Base-by-base conservation (phyloP, 2,888 invertebrate species). In the Callosobruchus maculatus region DNA sequence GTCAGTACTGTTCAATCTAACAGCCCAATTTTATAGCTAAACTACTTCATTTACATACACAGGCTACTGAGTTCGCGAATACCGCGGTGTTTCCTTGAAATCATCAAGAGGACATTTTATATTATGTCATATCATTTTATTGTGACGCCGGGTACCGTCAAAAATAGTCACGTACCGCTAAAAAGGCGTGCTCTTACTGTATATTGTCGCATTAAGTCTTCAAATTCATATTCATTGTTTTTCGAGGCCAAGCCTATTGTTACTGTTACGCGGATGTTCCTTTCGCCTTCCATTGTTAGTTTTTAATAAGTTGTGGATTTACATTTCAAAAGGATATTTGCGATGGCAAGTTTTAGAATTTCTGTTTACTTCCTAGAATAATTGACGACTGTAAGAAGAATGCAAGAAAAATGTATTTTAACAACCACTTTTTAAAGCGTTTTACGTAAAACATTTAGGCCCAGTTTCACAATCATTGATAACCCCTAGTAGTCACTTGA, bases 181-280 rank as follows among this genome's bases (percentile, higher is more conserved):
- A 68, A 70, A 75, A 76, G 78, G 78, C 78, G 78, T 78, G 78
- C 74, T 71, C 71, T 72, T 70, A 74, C 76, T 76, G 71, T 71
- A 72, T 75, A 78, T 75, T 78, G 78, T 78, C 78, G 68, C 75
- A 78, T 78, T 78, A 78, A 77, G 73, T 77, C 75, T 75, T 73
- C 74, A 75, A 76, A 76, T 71, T 78, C 78, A 76, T 74, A 74
- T 76, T 73, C 78, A 74, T 76, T 74, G 73, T 77, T 70, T 72
- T 77, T 72, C 77, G 78, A 76, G 74, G 78, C 75, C 75, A 78
- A 75, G 68, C 70, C 75, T 78, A 49, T 49, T 49, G 49, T 49
- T 49, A 18, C 49, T 49, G 49, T 49, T 49, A 18, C 49, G 49
- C 49, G 49, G 49, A 13, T 49, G 49, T 49, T 49, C 49, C 5